Percentiles rank a stretch among this genome's conserved stretches.
These are phyloP conservation scores for Otis tarda DNA, from an alignment of 2,113 vertebrate species.

Conservation along the genomic window DNA sequence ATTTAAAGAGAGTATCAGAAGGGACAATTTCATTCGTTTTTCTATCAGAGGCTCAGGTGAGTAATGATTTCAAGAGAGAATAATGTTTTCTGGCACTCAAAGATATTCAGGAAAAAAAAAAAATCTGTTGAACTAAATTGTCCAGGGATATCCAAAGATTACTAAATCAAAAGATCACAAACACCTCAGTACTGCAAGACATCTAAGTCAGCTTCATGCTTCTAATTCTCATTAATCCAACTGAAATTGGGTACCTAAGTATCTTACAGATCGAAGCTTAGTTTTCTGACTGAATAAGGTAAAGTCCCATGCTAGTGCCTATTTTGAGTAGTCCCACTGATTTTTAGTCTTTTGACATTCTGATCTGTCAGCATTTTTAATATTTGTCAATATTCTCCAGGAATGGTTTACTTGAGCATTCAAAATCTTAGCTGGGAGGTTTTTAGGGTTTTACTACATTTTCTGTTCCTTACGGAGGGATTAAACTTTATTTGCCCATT, in stretches of 20 bases:
- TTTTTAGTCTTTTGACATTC: not conserved
- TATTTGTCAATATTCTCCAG: not conserved
- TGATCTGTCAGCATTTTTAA: not conserved
- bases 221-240: not conserved
- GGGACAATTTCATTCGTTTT: slow-evolving; percentile 22
- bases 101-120: not conserved
- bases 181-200: not conserved
- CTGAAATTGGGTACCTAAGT: not conserved
- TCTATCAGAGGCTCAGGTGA: not conserved
- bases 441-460: not conserved
- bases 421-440: not conserved
- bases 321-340: not conserved
- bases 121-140: not conserved
- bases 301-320: not conserved
- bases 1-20: not conserved
- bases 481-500: not conserved
- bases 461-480: not conserved
- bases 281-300: not conserved
- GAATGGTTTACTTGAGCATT: not conserved
- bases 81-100: not conserved
- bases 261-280: not conserved
- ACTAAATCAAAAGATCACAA: not conserved
- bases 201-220: not conserved
- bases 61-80: not conserved
- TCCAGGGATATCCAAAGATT: not conserved